A percentile compares a stretch with the other conserved stretches of the same genome.
phyloP scores from a whole-genome alignment of 2,797 vertebrate species.

The Myioborus miniatus region DNA sequence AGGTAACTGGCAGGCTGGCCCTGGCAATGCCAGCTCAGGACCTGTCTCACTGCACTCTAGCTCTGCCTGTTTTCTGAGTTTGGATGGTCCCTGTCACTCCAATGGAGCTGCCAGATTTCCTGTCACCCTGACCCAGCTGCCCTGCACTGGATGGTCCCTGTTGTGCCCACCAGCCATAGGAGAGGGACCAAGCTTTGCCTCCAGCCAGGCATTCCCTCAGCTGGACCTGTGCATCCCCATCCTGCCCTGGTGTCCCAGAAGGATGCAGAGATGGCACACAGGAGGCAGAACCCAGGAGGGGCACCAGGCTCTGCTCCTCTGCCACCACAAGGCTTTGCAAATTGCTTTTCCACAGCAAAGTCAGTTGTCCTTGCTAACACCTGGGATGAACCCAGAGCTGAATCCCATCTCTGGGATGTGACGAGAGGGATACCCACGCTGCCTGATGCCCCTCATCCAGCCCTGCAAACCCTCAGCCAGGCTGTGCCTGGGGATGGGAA shows the following conservation, averaged over 20 bases:
- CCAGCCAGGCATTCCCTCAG: not conserved
- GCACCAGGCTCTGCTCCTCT: not conserved
- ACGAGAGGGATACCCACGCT: not conserved
- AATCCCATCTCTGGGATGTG: not conserved
- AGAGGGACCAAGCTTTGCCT: accelerated
- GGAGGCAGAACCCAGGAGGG: not conserved
- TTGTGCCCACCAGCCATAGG: not conserved
- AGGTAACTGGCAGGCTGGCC: not conserved
- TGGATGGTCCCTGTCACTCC: not conserved
- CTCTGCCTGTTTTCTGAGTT: accelerated
- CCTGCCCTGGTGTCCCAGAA: not conserved
- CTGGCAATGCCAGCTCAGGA: accelerated
- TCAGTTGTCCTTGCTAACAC: not conserved
- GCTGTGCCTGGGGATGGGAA: not conserved
- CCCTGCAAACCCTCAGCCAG: accelerated
- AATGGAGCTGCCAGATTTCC: not conserved
- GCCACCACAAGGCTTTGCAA: not conserved
- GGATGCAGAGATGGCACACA: not conserved
- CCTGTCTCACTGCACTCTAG: accelerated
- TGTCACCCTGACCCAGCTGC: not conserved
- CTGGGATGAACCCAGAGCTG: not conserved
- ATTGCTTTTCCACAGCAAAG: not conserved
- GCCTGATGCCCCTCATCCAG: accelerated
- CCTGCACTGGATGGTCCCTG: accelerated
- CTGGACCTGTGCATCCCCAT: not conserved